These are phyloP conservation scores for Octopus bimaculoides DNA, from an alignment of 1,140 invertebrate species.

Conservation along the genomic window DNA sequence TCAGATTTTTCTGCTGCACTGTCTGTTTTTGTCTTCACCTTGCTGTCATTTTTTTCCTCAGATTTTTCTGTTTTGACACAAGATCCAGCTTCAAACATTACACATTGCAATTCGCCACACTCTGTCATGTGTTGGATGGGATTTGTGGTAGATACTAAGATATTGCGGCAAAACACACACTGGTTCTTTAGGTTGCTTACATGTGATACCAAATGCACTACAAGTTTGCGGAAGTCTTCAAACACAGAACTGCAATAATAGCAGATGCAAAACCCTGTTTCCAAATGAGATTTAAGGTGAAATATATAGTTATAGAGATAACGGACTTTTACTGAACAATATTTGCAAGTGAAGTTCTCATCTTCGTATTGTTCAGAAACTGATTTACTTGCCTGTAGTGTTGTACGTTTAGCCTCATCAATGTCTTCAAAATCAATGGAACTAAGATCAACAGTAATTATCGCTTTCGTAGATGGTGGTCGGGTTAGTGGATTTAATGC, in stretches of 20 bases:
- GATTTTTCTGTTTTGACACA: not conserved
- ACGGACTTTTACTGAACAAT: not conserved
- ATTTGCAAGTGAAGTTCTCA: not conserved
- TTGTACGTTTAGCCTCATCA: not conserved
- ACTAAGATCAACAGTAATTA: not conserved
- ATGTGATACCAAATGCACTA: not conserved
- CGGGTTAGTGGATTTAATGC: too few species aligned
- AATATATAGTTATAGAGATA: not conserved
- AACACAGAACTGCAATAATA: constrained; percentile 1
- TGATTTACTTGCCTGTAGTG: too few species aligned
- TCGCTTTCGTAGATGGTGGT: too few species aligned
- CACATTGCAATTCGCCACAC: not conserved
- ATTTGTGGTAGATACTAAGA: not conserved
- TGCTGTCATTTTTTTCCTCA: not conserved
- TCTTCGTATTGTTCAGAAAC: not conserved
- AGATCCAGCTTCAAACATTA: not conserved
- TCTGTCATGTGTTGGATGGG: not conserved
- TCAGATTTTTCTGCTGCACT: too few species aligned
- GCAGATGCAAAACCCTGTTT: not conserved
- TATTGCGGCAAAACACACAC: constrained; percentile 1
- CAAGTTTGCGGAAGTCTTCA: not conserved
- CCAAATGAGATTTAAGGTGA: not conserved
- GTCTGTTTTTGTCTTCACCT: too few species aligned
- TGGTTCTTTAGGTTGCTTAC: not conserved
- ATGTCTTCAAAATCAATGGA: not conserved